Base-by-base conservation (phyloP, 2,797 vertebrate species). In the Arrhamphus sclerolepis region DNA sequence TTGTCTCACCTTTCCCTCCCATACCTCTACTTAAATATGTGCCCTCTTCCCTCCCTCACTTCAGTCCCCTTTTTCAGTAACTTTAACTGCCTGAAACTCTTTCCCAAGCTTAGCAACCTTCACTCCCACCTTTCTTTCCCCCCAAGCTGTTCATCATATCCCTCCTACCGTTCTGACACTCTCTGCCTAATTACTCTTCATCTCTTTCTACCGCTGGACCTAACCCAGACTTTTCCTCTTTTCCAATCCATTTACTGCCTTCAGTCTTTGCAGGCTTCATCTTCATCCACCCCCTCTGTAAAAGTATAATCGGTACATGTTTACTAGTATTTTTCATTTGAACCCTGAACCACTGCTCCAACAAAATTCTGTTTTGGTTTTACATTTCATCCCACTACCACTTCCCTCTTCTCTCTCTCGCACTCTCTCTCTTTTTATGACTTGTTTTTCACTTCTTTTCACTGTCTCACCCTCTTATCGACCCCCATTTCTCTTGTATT, bases 171-270 rank as follows among this genome's bases (percentile, higher is more conserved):
- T 75, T 85, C 75, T 81, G 78, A 69, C 76, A 76, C 67, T 60
- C 56, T 77, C 61, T n/a, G 10, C 44, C 78, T 80, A 87, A 87
- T 89, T 86, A 88, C 54, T 86, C 85, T 80, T 75, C 77, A 66
- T 83, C 65, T 81, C 41, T 65, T 69, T 54, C 38, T 62, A 57
- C 68, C 80, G 34, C 34, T 70, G 78, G 48, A 78, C 66, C 58
- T 71, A 42, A 53, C 63, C 53, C 47, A 56, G 46, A 46, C 59
- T 42, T 75, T n/a, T 53, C 42, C 48, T 65, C 69, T 67, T 46
- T 47, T 29, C 60, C 48, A 2, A 63, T 79, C 55, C 51, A 80
- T 82, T 75, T 69, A 70, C 83, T 78, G 54, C 58, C 47, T 63
- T 56, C 62, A 17, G 55, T 66, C 46, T 41, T 46, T 60, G n/a